Base-by-base conservation (phyloP, 2,888 invertebrate genomes). In the Agrilus cyanescens region DNA sequence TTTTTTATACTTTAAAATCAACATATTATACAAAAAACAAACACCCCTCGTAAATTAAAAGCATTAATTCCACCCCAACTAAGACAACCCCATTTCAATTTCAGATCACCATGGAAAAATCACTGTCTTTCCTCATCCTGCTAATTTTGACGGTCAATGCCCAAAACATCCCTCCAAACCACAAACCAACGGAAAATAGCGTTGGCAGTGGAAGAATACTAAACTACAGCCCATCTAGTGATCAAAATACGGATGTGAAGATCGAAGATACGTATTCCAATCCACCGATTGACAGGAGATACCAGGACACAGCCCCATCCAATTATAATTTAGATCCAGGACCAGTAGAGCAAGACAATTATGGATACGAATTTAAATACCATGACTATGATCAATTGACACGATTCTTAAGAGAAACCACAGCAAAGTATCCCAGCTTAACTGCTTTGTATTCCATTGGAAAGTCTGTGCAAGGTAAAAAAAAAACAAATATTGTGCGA, bases 371-470 rank as follows among this genome's bases (percentile, higher is more conserved):
- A 54, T 93, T 84, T 69, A 76, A 76, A 43, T 94, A 94, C 65
- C 94, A 93, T 63, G 82, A 88, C 66, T 86, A 88, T 61, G 85
- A 86, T 30, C 78, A 83, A 60, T 74, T 94, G 74, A 89, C 89
- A 32, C 75, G 78, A 51, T 88, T 84, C 66, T 69, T 95, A 44
- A 75, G 86, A 55, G 77, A 82, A 12, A 83, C 89, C 29, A 86
- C 84, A 44, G 78, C 84, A 12, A 74, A 76, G 37, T 88, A 84
- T 67, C 90, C 93, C 0, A 81, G 87, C 50, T 74, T 94, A 50
- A 91, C 93, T 1, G 86, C 90, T 1, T 73, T 95, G 25, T 94
- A 94, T 68, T 89, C 90, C 46, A 89, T 94, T 57, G 95, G 94
- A 46, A 89, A 90, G 66, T 89, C 90, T 25, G 87, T 90, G 4